A percentile compares a stretch with the other conserved stretches of the same genome.
Conservation (phyloP, 2,113 vertebrate species). For the Brachyhypopomus gauderio region DNA sequence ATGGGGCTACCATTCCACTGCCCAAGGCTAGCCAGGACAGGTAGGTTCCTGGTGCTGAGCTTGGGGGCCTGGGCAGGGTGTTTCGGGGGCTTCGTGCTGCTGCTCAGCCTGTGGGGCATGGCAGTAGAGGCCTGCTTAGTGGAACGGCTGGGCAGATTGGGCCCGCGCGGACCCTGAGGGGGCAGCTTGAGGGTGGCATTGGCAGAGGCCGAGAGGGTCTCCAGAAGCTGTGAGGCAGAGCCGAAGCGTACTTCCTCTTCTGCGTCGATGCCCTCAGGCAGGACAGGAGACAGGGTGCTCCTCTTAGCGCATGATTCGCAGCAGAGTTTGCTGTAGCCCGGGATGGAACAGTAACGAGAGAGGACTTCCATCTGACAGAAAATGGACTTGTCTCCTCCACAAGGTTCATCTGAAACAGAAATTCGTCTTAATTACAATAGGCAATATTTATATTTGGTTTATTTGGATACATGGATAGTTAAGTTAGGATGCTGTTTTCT, state of each 20-base stretch:
- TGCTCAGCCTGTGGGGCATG: constrained; percentile 35
- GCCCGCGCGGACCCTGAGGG: constrained; percentile 52
- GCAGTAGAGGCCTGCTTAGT: constrained; percentile 52
- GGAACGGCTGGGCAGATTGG: not conserved
- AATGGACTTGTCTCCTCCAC: constrained; percentile 92
- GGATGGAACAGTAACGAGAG: constrained; percentile 93
- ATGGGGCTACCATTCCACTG: not conserved
- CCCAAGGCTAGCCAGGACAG: constrained; percentile 13
- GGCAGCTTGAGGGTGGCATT: constrained; percentile 53
- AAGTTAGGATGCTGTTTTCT: too few species aligned
- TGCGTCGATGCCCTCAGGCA: constrained; percentile 70
- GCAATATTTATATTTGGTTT: not conserved
- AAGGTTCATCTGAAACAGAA: constrained; percentile 86
- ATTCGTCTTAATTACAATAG: not conserved
- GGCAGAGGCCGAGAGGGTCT: constrained; percentile 59
- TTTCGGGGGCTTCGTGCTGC: constrained; percentile 56
- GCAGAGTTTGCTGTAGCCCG: constrained; percentile 91
- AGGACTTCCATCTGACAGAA: constrained; percentile 99
- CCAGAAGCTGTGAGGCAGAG: constrained; percentile 64
- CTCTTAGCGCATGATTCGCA: constrained; percentile 88
- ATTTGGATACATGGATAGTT: not conserved
- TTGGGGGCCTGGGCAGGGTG: constrained; percentile 44
- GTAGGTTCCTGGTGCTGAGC: constrained; percentile 47
- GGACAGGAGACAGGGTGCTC: constrained; percentile 67
- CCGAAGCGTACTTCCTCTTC: constrained; percentile 71